A percentile compares a stretch with the other conserved stretches of the same genome.
Conservation (phyloP, 2,797 vertebrate genomes). For the Syndactyla subalaris region DNA sequence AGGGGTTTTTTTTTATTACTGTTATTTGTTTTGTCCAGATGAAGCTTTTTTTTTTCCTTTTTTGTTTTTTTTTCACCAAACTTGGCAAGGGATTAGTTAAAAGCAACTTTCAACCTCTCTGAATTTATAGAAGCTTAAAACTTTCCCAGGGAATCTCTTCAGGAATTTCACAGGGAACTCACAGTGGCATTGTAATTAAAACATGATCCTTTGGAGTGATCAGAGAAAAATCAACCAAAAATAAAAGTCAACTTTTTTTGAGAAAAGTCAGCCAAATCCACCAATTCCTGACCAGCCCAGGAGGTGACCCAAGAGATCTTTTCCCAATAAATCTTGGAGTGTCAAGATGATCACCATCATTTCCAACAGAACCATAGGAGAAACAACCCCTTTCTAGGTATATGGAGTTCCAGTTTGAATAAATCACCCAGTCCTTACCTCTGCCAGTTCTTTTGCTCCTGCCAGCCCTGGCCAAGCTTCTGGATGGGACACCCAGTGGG, state of each 20-base stretch:
- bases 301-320: background rate
- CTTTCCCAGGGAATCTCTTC: background rate
- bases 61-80: background rate
- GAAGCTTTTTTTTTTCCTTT: background rate
- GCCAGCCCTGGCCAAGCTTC: background rate
- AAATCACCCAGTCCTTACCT: background rate
- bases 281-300: background rate
- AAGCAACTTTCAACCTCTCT: background rate
- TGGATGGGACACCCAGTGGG: rapidly evolving
- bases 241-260: background rate
- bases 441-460: background rate
- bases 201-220: background rate
- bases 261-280: background rate
- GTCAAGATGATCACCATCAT: background rate
- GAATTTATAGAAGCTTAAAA: background rate
- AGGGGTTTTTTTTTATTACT: background rate
- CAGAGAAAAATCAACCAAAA: background rate
- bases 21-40: background rate
- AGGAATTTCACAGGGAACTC: background rate
- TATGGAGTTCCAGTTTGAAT: background rate
- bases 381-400: background rate
- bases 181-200: background rate
- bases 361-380: background rate
- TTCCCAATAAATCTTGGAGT: background rate
- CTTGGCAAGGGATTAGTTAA: background rate